phyloP scores from a whole-genome alignment of 2,113 vertebrate genomes.

The Lethenteron camtschaticum region DNA sequence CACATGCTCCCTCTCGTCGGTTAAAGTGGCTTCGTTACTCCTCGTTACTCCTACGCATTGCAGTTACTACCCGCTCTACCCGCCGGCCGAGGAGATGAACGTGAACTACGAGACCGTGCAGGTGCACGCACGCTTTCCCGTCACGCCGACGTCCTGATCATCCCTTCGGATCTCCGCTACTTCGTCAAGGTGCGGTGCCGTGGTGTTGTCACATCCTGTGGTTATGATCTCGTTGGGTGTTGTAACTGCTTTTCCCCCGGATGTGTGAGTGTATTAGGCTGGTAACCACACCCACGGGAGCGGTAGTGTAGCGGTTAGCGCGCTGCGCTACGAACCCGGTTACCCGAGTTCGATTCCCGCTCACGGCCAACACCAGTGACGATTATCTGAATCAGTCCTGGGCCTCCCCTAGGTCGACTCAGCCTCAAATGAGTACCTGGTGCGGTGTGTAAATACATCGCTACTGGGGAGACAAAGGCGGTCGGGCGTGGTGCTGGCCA shows the following conservation, averaged over 20 bases:
- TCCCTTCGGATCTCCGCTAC: slow-evolving; percentile 60
- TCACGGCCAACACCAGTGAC: too few relatives aligned
- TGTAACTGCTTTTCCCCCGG: not conserved
- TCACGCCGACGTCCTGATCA: slow-evolving; percentile 44
- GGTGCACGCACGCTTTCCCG: slow-evolving; percentile 23
- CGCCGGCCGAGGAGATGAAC: slow-evolving; percentile 50
- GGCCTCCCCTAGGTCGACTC: too few relatives aligned
- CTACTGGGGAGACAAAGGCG: too few relatives aligned
- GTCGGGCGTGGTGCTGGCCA: too few relatives aligned
- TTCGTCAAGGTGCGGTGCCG: slow-evolving; percentile 45
- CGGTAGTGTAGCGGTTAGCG: not conserved
- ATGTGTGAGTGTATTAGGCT: not conserved
- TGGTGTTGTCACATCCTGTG: not conserved
- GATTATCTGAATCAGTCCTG: too few relatives aligned
- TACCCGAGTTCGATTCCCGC: too few relatives aligned
- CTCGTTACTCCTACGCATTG: not conserved
- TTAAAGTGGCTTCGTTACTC: too few relatives aligned
- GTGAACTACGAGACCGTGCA: slow-evolving; percentile 49
- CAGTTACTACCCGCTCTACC: slow-evolving; percentile 70
- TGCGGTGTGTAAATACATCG: too few relatives aligned
- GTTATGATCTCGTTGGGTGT: too few relatives aligned
- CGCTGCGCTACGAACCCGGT: not conserved
- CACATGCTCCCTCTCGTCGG: too few relatives aligned
- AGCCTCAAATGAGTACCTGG: too few relatives aligned
- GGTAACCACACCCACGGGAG: not conserved